phyloP scores from a whole-genome alignment of 1,140 invertebrate species.

The Drosophila navojoa region DNA sequence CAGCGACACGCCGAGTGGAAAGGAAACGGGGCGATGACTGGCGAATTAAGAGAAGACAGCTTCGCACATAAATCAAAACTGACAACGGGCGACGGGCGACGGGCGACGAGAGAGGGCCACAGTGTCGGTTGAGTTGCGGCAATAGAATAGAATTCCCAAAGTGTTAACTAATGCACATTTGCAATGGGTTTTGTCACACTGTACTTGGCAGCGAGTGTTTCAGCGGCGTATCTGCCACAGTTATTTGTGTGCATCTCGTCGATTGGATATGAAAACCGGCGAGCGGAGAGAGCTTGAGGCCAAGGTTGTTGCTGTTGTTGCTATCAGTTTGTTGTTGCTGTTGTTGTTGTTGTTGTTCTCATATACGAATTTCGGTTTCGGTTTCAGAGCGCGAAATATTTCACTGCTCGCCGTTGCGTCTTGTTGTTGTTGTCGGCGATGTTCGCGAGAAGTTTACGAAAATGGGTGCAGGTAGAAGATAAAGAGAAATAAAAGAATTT shows the following conservation, averaged over 20 bases:
- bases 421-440: constrained; percentile 41
- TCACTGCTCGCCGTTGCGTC: constrained; percentile 29
- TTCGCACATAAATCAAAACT: constrained; percentile 73
- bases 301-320: constrained; percentile 64
- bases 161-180: constrained; percentile 26
- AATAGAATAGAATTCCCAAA: no score
- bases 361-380: constrained; percentile 26
- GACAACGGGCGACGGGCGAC: constrained; percentile 3
- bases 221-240: constrained; percentile 25
- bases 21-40: constrained; percentile 71
- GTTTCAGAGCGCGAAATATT: constrained; percentile 31
- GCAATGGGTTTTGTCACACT: constrained; percentile 53
- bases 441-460: constrained; percentile 19
- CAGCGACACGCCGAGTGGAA: background rate
- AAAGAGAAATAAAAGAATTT: constrained; percentile 55
- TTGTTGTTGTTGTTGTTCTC: background rate
- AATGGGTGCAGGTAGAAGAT: constrained; percentile 57
- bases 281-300: constrained; percentile 45
- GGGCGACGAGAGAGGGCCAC: background rate
- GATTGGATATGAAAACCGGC: constrained; percentile 22
- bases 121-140: background rate
- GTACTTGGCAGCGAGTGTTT: constrained; percentile 34
- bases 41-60: constrained; percentile 63
- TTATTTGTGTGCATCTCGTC: constrained; percentile 26
- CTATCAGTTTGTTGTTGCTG: constrained; percentile 54